A percentile compares a stretch with the other conserved stretches of the same genome.
These are phyloP conservation scores for Harpalus rubripes DNA, from an alignment of 2,888 invertebrate species.

Conservation along the genomic window DNA sequence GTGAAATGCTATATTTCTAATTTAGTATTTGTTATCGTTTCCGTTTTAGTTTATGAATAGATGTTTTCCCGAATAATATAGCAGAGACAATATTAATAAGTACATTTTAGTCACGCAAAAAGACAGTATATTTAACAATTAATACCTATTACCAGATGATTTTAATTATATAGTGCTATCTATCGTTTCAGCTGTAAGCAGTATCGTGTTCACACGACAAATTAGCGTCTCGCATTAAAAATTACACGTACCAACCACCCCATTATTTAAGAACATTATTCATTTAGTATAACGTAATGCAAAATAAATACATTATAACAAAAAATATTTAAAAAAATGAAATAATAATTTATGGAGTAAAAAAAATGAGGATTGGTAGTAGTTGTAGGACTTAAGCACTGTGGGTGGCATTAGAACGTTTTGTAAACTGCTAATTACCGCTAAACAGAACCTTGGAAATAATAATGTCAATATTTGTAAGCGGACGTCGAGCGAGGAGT, in stretches of 20 bases:
- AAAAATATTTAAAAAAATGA: no score
- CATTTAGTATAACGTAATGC: no score
- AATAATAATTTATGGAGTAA: neutral
- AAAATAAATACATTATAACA: no score
- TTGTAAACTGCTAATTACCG: slow-evolving; percentile 64
- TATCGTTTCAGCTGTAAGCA: slow-evolving; percentile 58
- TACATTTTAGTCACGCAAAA: slow-evolving; percentile 58
- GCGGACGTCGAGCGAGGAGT: slow-evolving; percentile 23
- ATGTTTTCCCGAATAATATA: neutral
- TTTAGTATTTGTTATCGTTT: slow-evolving; percentile 7
- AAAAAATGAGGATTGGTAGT: neutral
- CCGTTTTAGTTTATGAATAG: neutral
- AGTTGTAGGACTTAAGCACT: slow-evolving; percentile 7
- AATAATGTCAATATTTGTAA: slow-evolving; percentile 65
- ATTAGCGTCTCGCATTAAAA: slow-evolving; percentile 2
- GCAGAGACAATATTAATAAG: slow-evolving; percentile 26
- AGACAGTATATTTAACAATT: slow-evolving; percentile 63
- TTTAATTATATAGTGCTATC: slow-evolving; percentile 66
- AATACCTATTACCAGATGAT: slow-evolving; percentile 63
- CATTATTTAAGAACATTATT: no score
- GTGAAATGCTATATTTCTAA: neutral
- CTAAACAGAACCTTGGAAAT: slow-evolving; percentile 64
- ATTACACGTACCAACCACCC: neutral
- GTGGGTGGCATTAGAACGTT: slow-evolving; percentile 63
- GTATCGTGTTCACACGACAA: slow-evolving; percentile 56